These are phyloP conservation scores for Etheostoma perlongum DNA, from an alignment of 2,797 vertebrate genomes.

Conservation along the genomic window DNA sequence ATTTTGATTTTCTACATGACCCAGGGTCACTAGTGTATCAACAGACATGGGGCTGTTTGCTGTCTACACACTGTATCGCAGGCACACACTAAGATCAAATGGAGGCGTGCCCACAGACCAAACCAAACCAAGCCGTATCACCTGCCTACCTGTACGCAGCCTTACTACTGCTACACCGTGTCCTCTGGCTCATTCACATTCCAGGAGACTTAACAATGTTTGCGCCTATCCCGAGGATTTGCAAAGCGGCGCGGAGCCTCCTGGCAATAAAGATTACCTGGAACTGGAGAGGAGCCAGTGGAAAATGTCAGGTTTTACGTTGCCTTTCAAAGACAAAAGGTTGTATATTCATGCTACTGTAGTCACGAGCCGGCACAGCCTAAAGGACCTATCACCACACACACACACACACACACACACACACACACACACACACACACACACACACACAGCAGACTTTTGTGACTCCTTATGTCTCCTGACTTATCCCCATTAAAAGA, in stretches of 20 bases:
- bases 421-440: too few species aligned
- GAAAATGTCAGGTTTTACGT: slow-evolving; percentile 52
- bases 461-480: too few species aligned
- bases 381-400: slow-evolving; percentile 23
- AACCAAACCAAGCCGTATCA: slow-evolving; percentile 24
- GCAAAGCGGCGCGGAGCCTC: slow-evolving; percentile 2
- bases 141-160: slow-evolving; percentile 5
- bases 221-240: slow-evolving; percentile 15
- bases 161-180: slow-evolving; percentile 29
- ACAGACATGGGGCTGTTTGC: slow-evolving; percentile 10
- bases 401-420: background rate
- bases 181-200: slow-evolving; percentile 40
- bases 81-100: background rate
- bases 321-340: slow-evolving; percentile 60
- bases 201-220: slow-evolving; percentile 43
- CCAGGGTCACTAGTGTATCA: background rate
- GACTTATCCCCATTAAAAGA: too few species aligned
- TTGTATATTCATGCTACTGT: slow-evolving; percentile 39
- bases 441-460: too few species aligned
- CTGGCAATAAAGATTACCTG: slow-evolving; percentile 36
- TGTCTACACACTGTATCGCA: slow-evolving; percentile 29
- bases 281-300: slow-evolving; percentile 48
- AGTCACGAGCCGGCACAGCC: slow-evolving; percentile 1
- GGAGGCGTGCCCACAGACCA: background rate
- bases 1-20: background rate